Evolutionary conservation across 2,797 vertebrate genomes (phyloP).

Genomic region (Sebastes goodei): DNA sequence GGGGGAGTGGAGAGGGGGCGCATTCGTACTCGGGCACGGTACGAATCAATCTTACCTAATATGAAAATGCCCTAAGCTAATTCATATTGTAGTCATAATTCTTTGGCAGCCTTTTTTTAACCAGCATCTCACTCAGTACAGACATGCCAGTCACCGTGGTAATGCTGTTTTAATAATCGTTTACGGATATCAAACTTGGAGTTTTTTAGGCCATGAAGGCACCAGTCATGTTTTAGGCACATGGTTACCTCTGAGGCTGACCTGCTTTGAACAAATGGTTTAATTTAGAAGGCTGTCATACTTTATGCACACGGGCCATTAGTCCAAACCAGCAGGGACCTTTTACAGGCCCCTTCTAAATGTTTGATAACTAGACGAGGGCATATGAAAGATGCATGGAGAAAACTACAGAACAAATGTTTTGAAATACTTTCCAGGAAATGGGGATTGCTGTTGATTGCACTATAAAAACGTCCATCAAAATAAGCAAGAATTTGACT

Average conservation of each 20-base stretch:
- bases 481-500: background rate
- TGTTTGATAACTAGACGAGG: slow-evolving; percentile 32
- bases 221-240: slow-evolving; percentile 20
- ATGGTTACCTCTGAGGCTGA: slow-evolving; percentile 28
- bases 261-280: slow-evolving; percentile 55
- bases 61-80: background rate
- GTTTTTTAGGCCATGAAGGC: background rate
- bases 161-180: background rate
- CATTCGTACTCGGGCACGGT: no score
- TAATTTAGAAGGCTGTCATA: slow-evolving; percentile 51
- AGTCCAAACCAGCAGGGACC: slow-evolving; percentile 47
- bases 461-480: background rate
- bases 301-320: slow-evolving; percentile 45
- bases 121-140: background rate
- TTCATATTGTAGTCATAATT: background rate
- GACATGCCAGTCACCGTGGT: background rate
- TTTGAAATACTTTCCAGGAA: slow-evolving; percentile 23
- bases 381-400: slow-evolving; percentile 4
- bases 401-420: background rate
- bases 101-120: background rate
- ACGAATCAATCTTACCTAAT: no score
- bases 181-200: background rate
- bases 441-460: slow-evolving; percentile 3
- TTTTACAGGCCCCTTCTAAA: slow-evolving; percentile 15
- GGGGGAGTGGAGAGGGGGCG: no score